phyloP scores from a whole-genome alignment of 2,797 vertebrate species.

The Synaphobranchus kaupii region DNA sequence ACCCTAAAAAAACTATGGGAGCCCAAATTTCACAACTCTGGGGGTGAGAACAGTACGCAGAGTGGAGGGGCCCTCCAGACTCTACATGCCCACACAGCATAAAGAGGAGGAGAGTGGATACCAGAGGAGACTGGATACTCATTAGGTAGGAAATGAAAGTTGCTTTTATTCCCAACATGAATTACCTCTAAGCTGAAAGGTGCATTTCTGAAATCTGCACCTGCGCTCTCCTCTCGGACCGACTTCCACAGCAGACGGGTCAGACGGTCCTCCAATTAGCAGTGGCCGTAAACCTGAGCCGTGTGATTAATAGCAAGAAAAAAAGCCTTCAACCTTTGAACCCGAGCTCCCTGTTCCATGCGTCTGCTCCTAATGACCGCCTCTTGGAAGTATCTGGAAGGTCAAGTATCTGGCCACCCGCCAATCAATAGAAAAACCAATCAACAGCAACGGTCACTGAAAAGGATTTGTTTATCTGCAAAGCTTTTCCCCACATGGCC shows the following conservation, averaged over 20 bases:
- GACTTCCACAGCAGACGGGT: neutral
- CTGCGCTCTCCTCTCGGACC: neutral
- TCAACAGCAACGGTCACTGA: slow-evolving; percentile 70
- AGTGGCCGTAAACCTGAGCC: slow-evolving; percentile 22
- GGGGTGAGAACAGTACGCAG: slow-evolving; percentile 74
- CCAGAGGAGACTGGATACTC: neutral
- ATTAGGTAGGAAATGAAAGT: neutral
- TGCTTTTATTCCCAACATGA: neutral
- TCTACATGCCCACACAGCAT: neutral
- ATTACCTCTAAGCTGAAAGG: neutral
- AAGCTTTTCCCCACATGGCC: neutral
- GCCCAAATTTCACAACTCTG: slow-evolving; percentile 71
- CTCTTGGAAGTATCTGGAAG: slow-evolving; percentile 47
- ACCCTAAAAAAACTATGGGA: neutral
- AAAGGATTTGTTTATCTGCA: slow-evolving; percentile 21
- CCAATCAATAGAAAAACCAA: slow-evolving; percentile 73
- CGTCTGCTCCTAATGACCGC: slow-evolving; percentile 61
- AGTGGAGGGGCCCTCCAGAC: slow-evolving; percentile 39
- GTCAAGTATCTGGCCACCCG: slow-evolving; percentile 65
- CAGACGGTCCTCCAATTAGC: neutral
- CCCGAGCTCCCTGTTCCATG: slow-evolving; percentile 65
- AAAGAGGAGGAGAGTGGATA: neutral
- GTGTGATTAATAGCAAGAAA: slow-evolving; percentile 36
- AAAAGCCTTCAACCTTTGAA: slow-evolving; percentile 50
- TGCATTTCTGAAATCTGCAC: neutral